Percentiles rank a stretch among this genome's conserved stretches.
These are phyloP conservation scores for Hyposoter didymator DNA, from an alignment of 2,888 invertebrate genomes.

Conservation along the genomic window DNA sequence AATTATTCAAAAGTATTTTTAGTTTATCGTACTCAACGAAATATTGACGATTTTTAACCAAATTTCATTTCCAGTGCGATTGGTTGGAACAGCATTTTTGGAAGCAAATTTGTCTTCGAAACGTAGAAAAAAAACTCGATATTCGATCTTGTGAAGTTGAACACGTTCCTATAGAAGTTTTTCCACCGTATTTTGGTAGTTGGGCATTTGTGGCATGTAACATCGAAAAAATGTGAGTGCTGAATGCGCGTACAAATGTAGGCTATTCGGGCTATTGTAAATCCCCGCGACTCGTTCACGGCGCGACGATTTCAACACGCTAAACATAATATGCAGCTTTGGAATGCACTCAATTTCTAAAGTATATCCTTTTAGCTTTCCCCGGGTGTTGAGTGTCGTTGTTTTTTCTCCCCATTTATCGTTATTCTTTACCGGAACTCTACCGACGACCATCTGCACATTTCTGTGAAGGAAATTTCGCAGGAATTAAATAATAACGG, in stretches of 20 bases:
- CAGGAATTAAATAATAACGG: slow-evolving; percentile 11
- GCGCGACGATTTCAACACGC: slow-evolving; percentile 32
- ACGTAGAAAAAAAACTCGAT: too few relatives aligned
- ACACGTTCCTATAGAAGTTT: background rate
- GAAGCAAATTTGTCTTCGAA: too few relatives aligned
- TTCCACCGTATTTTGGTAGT: background rate
- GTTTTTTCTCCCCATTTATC: background rate
- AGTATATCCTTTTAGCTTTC: slow-evolving; percentile 58
- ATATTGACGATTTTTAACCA: too few relatives aligned
- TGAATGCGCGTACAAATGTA: slow-evolving; percentile 48
- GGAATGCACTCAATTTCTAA: slow-evolving; percentile 59
- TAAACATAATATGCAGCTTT: slow-evolving; percentile 35
- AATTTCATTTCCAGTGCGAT: too few relatives aligned
- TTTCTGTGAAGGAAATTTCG: background rate
- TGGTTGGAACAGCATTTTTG: too few relatives aligned
- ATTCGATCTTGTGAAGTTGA: too few relatives aligned
- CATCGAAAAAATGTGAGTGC: slow-evolving; percentile 30
- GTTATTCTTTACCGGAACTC: slow-evolving; percentile 16
- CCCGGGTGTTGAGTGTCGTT: slow-evolving; percentile 31
- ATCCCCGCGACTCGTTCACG: slow-evolving; percentile 18
- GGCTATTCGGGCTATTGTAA: slow-evolving; percentile 50
- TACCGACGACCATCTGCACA: slow-evolving; percentile 36
- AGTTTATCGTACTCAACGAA: too few relatives aligned
- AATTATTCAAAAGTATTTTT: too few relatives aligned
- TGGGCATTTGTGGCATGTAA: background rate